Base-by-base conservation (phyloP, 2,797 vertebrate genomes). In the Capromys pilorides region DNA sequence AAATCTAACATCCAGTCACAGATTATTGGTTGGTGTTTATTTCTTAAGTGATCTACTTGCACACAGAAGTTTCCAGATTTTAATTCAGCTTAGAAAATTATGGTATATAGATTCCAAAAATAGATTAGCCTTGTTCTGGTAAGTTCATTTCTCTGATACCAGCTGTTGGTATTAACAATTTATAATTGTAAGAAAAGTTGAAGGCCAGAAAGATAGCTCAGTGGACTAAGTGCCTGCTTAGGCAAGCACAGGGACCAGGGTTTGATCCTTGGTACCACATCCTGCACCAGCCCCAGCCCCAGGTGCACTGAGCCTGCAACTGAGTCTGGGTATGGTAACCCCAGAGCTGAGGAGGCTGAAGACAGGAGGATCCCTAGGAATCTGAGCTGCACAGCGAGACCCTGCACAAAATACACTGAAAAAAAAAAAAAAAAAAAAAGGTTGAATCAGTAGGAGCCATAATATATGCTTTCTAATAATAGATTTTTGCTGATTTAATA, bases 71-170 rank as follows among this genome's bases (percentile, higher is more conserved):
- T 80, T 88, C 10, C 4, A 71, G 19, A 24, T 92, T 80, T 89
- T 85, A 78, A 64, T 81, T 19, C 69, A 45, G 2, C 91, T 90
- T 94, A 91, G 54, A 90, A 95, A 94, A 93, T 88, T 87, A 75
- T 66, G 9, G 9, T 95, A 24, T 2, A 57, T 49, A 0, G 24
- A 54, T 7, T 67, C 62, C 92, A 45, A 87, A 87, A 79, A 81
- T 64, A 93, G n/a, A 21, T 66, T 77, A 81, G 36, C 28, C 83
- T 79, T 54, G 18, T 41, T 94, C 57, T 95, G 39, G 28, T 91
- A 96, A 91, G 33, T 88, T 96, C 67, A 67, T 66, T 89, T 51
- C 84, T 88, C 59, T 77, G 83, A 96, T 79, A 86, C 7, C 26
- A 92, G 88, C 54, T 90, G 87, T 86, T 66, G 18, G 86, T 86